Evolutionary conservation across 2,797 vertebrate genomes (phyloP), one percentile per base, ranked within the genome.

Genomic region (Bradypodion pumilum): DNA sequence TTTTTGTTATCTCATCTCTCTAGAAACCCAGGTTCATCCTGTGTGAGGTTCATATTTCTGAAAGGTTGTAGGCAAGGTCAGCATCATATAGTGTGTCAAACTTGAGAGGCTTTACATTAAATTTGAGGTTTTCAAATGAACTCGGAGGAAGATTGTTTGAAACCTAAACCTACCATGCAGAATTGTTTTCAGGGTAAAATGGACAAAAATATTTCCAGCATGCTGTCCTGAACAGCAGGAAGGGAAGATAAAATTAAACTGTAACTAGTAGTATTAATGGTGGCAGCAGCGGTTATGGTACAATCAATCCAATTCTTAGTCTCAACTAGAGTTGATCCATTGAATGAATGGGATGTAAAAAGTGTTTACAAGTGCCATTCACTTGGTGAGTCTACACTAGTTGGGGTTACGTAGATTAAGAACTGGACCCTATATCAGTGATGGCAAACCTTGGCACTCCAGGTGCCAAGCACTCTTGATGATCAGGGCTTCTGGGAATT

Each of bases 1-100:
- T 27, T 78, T 85, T 90, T 89, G 29, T 32, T 66, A 83, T 81
- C 10, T 79, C 0, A 2, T 9, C 27, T 63, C 81, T 89, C 74
- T 42, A 68, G 7, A 84, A 63, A 82, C 42, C 2, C 0, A 32
- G 78, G 7, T 84, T 90, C 52, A 69, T 8, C 83, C 76, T 80
- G 44, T 42, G 80, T 62, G 13, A 5, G 69, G 25, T 85, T 90
- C 85, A 46, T 4, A 83, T 5, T 81, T 44, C 2, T 85, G 49
- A 84, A 87, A 81, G 62, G 32, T n/a, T 25, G 40, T 25, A 9
- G 3, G 25, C 62, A 66, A 63, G n/a, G 40, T 42, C 44, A 78
- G 42, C 79, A 77, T 49, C 4, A 46, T 16, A 27, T 66, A 79
- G 77, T 35, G n/a, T 79, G 40, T 63, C 2, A 2, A 21, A 9